Evolutionary conservation across 2,113 vertebrate species (phyloP), one percentile per base, ranked within the genome.

Genomic region (Malurus cyaneus): DNA sequence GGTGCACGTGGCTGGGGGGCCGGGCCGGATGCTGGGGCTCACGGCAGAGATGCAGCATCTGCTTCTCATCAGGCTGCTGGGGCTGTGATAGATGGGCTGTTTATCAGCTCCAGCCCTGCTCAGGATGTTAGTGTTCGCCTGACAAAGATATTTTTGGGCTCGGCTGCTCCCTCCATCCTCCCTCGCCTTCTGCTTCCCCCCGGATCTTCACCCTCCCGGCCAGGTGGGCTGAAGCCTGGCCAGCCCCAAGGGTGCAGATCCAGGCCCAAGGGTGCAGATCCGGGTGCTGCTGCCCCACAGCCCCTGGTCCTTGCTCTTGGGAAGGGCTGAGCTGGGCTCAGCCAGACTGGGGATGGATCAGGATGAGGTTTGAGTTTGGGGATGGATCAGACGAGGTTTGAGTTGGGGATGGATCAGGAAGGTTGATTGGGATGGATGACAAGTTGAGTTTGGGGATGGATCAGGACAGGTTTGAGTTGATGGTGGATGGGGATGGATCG

Each of bases 121-220:
- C 98, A 97, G 98, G 97, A 98, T 98, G 97, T 98, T 95, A 89
- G 86, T 87, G 95, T 94, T 97, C 31, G 69, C 79, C 91, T 61
- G 80, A 49, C 4, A 91, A 94, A 52, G 87, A 80, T 73, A 15
- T 81, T 96, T 94, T 92, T 69, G 91, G 96, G 80, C 86, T 78
- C 1, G 1, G 60, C 88, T 0, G 6, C 70, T 95, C 71, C 41
- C 25, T 93, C 87, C 69, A 25, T 57, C 88, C 82, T 28, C 70
- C 61, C 21, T 77, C 39, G 44, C 73, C 77, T 54, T 18, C 66
- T 31, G 36, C 71, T 86, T 89, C 87, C 92, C 78, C 81, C 57
- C 3, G 3, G 76, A 72, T 57, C 47, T 52, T 49, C 0, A 0
- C 56, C 65, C 26, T 23, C 59, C 18, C 12, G 46, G 41, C 53